Evolutionary conservation across 2,888 invertebrate species (phyloP).

Genomic region (Conus canariensis): DNA sequence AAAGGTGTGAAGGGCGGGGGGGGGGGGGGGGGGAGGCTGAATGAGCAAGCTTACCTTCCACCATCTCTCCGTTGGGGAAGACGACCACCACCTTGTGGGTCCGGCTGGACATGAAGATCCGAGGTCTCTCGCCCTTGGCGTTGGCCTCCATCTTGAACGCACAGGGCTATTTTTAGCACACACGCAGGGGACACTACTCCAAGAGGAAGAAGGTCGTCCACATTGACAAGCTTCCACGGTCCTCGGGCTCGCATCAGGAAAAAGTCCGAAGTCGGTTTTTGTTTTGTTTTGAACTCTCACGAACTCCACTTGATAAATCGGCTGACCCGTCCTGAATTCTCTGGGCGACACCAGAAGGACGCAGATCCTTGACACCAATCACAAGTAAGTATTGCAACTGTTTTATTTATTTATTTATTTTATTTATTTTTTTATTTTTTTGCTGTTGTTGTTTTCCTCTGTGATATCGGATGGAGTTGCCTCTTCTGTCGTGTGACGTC

Average conservation of each 20-base stretch:
- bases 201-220: neutral
- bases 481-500: too few species aligned
- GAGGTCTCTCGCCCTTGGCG: slow-evolving; percentile 67
- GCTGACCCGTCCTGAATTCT: too few species aligned
- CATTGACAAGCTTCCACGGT: neutral
- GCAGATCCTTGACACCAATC: neutral
- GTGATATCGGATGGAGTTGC: too few species aligned
- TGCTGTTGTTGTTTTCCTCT: too few species aligned
- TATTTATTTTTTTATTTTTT: too few species aligned
- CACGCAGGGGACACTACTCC: slow-evolving; percentile 13
- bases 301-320: too few species aligned
- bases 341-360: neutral
- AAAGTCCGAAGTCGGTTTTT: too few species aligned
- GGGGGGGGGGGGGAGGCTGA: neutral
- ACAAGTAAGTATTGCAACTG: neutral
- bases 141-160: slow-evolving; percentile 52
- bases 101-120: slow-evolving; percentile 74
- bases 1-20: neutral
- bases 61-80: slow-evolving; percentile 73
- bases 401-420: neutral
- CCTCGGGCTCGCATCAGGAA: neutral
- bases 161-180: slow-evolving; percentile 34
- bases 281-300: too few species aligned
- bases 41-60: slow-evolving; percentile 70
- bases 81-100: slow-evolving; percentile 72